phyloP scores from a whole-genome alignment of 2,888 invertebrate genomes.

The Sipha maydis region DNA sequence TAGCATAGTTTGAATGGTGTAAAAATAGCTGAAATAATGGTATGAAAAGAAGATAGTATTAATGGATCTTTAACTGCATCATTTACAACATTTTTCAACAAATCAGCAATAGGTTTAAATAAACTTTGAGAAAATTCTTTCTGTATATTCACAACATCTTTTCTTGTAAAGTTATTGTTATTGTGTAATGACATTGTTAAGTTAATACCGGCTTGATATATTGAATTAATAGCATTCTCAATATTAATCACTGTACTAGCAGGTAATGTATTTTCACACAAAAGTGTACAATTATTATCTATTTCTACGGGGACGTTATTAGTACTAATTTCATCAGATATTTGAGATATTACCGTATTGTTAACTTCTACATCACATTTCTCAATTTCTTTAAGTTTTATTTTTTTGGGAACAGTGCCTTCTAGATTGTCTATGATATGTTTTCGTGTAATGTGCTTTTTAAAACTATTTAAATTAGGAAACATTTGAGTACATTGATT shows the following conservation, averaged over 20 bases:
- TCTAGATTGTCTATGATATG: not conserved
- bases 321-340: not conserved
- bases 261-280: not conserved
- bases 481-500: not conserved
- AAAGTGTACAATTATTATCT: not conserved
- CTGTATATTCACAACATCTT: constrained; percentile 5
- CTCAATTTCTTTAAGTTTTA: not conserved
- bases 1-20: constrained; percentile 5
- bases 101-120: not conserved
- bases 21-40: not conserved
- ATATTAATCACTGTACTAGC: not conserved
- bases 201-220: not conserved
- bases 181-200: constrained; percentile 2
- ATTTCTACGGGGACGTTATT: not conserved
- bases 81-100: constrained; percentile 11
- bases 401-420: not conserved
- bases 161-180: constrained; percentile 8
- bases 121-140: not conserved
- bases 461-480: constrained; percentile 1
- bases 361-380: not conserved
- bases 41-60: constrained; percentile 17
- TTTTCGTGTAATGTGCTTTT: not conserved
- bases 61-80: not conserved
- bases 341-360: not conserved
- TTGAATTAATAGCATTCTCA: not conserved